Evolutionary conservation across 2,797 vertebrate genomes (phyloP).

Genomic region (Potorous gilbertii): DNA sequence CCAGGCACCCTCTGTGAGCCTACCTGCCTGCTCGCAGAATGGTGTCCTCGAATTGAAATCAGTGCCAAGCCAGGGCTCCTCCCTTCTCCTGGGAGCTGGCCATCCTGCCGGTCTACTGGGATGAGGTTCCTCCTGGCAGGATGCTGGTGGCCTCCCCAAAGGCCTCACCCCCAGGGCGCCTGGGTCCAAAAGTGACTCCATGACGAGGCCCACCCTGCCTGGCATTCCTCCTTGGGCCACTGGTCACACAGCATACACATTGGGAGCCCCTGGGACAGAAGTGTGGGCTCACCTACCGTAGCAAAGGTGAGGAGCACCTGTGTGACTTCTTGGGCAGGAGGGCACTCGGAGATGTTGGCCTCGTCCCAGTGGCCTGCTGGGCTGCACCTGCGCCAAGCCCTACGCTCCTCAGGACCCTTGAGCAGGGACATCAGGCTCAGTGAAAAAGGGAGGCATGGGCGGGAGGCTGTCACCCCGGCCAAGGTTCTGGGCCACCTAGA

Average conservation of each 20-base stretch:
- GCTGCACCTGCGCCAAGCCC: slow-evolving; percentile 92
- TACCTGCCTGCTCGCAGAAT: not conserved
- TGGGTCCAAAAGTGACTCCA: not conserved
- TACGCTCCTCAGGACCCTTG: slow-evolving; percentile 84
- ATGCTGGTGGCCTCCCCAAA: not conserved
- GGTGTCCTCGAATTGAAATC: not conserved
- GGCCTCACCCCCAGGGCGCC: too few relatives aligned
- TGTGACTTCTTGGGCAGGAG: slow-evolving; percentile 91
- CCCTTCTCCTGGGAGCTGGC: too few relatives aligned
- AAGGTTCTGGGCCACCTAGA: slow-evolving; percentile 93
- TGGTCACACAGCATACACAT: too few relatives aligned
- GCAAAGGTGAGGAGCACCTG: slow-evolving; percentile 92
- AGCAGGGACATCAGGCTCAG: slow-evolving; percentile 83
- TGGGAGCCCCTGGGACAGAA: not conserved
- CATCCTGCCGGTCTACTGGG: not conserved
- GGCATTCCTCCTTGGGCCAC: not conserved
- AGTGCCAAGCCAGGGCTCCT: not conserved
- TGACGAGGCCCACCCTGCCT: not conserved
- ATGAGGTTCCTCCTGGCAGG: too few relatives aligned
- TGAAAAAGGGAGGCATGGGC: slow-evolving; percentile 87
- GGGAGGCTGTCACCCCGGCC: slow-evolving; percentile 90
- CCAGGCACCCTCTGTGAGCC: not conserved
- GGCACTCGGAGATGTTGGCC: slow-evolving; percentile 92
- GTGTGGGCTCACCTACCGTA: slow-evolving; percentile 84
- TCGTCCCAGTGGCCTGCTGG: slow-evolving; percentile 90